Percentiles rank a stretch among this genome's conserved stretches.
phyloP scores from a whole-genome alignment of 2,888 invertebrate species.

The Helobdella robusta region DNA sequence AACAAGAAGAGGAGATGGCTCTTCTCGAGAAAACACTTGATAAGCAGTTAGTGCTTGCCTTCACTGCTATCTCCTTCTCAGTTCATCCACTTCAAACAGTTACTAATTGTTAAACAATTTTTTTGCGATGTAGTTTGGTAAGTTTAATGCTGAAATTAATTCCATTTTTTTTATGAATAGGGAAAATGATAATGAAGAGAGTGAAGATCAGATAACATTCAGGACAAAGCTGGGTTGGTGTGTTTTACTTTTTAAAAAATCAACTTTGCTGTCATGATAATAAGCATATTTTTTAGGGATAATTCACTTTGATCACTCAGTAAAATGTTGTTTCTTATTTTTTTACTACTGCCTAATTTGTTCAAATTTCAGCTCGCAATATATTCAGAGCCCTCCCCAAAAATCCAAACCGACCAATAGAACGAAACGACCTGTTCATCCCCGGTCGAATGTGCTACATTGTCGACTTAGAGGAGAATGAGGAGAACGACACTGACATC shows the following conservation, averaged over 20 bases:
- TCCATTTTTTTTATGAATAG: conserved; percentile 54
- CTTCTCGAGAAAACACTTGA: no score
- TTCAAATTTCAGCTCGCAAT: conserved; percentile 39
- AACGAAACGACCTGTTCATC: conserved; percentile 77
- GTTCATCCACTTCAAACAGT: no score
- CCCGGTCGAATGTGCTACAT: conserved; percentile 97
- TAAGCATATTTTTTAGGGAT: no score
- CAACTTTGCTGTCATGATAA: no score
- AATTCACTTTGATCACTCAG: neutral
- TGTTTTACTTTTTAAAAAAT: neutral
- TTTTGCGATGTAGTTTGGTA: no score
- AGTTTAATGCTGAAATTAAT: no score
- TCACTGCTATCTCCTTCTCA: no score
- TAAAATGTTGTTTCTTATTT: neutral
- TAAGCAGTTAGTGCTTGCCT: conserved; percentile 15
- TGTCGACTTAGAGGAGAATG: conserved; percentile 76
- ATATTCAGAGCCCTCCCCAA: conserved; percentile 58
- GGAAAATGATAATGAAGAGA: conserved; percentile 60
- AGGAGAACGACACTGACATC: conserved; percentile 67
- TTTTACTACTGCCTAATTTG: neutral
- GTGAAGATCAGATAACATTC: conserved; percentile 60
- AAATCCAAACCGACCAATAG: conserved; percentile 4
- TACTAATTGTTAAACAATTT: no score
- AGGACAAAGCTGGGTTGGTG: conserved; percentile 64
- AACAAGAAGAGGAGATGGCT: conserved; percentile 1